Base-by-base conservation (phyloP, 2,797 vertebrate genomes). In the Prionace glauca region DNA sequence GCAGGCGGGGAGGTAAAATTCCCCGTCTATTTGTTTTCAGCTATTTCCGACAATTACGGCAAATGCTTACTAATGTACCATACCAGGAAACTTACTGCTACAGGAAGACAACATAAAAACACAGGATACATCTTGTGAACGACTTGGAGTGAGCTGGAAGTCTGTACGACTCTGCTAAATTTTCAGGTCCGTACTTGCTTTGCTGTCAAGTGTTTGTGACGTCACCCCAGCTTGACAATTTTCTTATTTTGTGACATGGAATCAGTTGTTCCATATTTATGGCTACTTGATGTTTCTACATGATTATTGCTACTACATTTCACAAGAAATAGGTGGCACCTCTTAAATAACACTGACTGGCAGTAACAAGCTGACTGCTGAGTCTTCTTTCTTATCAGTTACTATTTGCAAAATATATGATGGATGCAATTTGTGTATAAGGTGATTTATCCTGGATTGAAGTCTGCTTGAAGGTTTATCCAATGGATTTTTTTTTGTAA, bases 391-490 rank as follows among this genome's bases (percentile, higher is more conserved):
- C 56, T 16, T 56, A 50, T 41, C 41, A 74, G 69, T 77, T 56
- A 77, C 50, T 41, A 77, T 74, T 20, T 72, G 22, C 71, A 95
- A 77, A 77, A 74, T 95, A 60, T 56, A 77, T 94, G 65, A 93
- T 94, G 67, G 67, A 50, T 16, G 92, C 72, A 94, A 94, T 94
- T 94, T 93, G 62, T 67, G 32, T 36, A 62, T 29, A 67, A 67
- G 36, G 65, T 72, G 22, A 11, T 72, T 71, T 92, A 50, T 71
- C 65, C 3, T 72, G 36, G 36, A 41, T 72, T 71, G 92, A 94
- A 94, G 36, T 94, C 92, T 72, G 65, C n/a, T 71, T 71, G 92
- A 45, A 71, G 92, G 92, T 94, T 94, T 94, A 94, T 56, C 71
- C 93, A 95, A 72, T 20, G 93, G 93, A 77, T 56, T 74, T 92